These are phyloP conservation scores for Eubasilissa splendida DNA, from an alignment of 2,888 invertebrate species.

Conservation along the genomic window DNA sequence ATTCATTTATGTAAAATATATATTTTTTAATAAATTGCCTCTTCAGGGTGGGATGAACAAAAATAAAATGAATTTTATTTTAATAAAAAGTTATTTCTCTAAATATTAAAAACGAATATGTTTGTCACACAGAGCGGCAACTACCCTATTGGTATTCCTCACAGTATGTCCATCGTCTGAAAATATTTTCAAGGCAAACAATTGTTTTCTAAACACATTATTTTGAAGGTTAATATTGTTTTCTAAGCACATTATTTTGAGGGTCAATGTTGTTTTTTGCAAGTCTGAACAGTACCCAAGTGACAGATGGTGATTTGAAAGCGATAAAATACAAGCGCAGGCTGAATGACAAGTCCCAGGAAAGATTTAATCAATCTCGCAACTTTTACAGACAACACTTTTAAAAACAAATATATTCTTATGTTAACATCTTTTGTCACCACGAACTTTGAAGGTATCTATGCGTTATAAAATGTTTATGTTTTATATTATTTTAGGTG, in stretches of 20 bases:
- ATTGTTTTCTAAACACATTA: conserved; percentile 8
- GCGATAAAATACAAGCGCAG: conserved; percentile 24
- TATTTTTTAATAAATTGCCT: no score
- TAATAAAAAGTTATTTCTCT: no score
- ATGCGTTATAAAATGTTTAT: no score
- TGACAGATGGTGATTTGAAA: conserved; percentile 33
- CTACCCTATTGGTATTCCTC: conserved; percentile 37
- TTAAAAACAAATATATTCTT: neutral
- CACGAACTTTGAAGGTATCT: no score
- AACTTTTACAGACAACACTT: conserved; percentile 10
- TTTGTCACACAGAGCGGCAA: neutral
- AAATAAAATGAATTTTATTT: no score
- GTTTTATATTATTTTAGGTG: no score
- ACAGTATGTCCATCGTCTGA: conserved; percentile 15
- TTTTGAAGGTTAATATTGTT: neutral
- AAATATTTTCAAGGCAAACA: conserved; percentile 47
- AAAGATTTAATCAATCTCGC: conserved; percentile 14
- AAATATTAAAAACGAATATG: neutral
- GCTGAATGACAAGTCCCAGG: conserved; percentile 19
- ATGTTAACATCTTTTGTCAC: neutral
- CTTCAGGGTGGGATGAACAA: no score
- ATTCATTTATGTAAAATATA: no score
- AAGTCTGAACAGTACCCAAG: conserved; percentile 13
- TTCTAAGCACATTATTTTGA: neutral
- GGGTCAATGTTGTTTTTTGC: neutral